Base-by-base conservation (phyloP, 2,888 invertebrate genomes). In the Blastobasis adustella region DNA sequence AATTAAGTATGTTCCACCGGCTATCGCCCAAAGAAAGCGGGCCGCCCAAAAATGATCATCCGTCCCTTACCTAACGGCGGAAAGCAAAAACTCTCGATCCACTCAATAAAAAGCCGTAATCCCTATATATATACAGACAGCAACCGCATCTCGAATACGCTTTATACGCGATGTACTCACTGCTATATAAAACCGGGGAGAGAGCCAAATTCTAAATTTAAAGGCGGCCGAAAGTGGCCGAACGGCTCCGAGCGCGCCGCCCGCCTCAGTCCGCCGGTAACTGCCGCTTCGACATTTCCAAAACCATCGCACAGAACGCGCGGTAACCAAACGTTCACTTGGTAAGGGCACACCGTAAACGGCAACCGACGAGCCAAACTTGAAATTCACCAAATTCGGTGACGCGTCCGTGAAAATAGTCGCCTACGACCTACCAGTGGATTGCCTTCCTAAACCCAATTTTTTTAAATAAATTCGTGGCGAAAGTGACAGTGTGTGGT, bases 131-230 rank as follows among this genome's bases (percentile, higher is more conserved):
- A 80, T 76, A 75, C 79, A 71, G 69, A 61, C 70, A 71, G 69
- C 73, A 77, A 83, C 83, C 86, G 80, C 83, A 86, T 87, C 86
- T 84, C 80, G 79, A 76, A 84, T 82, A 85, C 79, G 84, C 76
- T 86, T 87, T 87, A 88, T 86, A 87, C 79, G 71, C 69, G 82
- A 86, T 86, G 86, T 86, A 87, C 86, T 87, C 87, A 87, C 85
- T 82, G 79, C 87, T 88, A 88, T 86, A 87, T 87, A 85, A 87
- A 87, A 86, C 88, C 86, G 88, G 90, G 90, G 90, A 86, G 84
- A 87, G 86, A 89, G 91, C 91, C 91, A 91, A 91, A 86, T 88
- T 90, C 91, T 91, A 90, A 90, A 88, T 89, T 87, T 91, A 90
- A 89, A 80, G 79, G 71, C 73, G 71, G 71, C 77, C 84, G 82